Base-by-base conservation (phyloP, 2,797 vertebrate species). In the Sciurus vulgaris region DNA sequence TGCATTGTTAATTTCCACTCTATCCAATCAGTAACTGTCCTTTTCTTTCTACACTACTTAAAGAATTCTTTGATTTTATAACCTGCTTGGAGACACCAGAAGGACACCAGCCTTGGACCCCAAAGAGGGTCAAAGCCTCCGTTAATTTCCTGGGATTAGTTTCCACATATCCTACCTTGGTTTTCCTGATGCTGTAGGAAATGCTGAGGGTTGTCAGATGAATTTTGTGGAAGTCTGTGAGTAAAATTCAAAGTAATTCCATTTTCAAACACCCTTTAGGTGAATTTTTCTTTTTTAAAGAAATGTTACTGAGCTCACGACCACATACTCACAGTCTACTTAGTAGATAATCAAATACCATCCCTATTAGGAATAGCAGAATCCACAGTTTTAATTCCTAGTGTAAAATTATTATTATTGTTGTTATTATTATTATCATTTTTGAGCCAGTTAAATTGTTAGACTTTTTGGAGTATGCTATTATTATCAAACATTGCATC, bases 1-100 rank as follows among this genome's bases (percentile, higher is more conserved):
- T 94, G 89, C 84, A 35, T 93, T 85, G 87, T 96, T 96, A 86
- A 96, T 96, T 96, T 95, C 56, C 72, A 63, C 5, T 49, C 41
- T 35, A 24, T 91, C 91, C 86, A 77, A 33, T 73, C 63, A 74
- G 44, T 54, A 82, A 35, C 22, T 93, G 54, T 91, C 35, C 56
- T 41, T 82, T 73, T 81, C 63, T 93, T 95, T 73, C 30, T 72
- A 41, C 30, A 65, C 70, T 87, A 28, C 22, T 90, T 26, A 81
- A 94, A 90, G 11, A 77, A 35, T 54, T 51, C 49, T 96, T 89
- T 82, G 51, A 51, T 76, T 49, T 86, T 82, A 12, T 72, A 54
- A 47, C 47, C 67, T 72, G 5, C 20, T 73, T 82, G 13, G 51
- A 67, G n/a, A 73, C 9, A 79, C 7, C 8, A 24, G 73, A 89